A percentile compares a stretch with the other conserved stretches of the same genome.
Conservation (phyloP, 2,888 invertebrate species). For the Xestia sexstrigata region DNA sequence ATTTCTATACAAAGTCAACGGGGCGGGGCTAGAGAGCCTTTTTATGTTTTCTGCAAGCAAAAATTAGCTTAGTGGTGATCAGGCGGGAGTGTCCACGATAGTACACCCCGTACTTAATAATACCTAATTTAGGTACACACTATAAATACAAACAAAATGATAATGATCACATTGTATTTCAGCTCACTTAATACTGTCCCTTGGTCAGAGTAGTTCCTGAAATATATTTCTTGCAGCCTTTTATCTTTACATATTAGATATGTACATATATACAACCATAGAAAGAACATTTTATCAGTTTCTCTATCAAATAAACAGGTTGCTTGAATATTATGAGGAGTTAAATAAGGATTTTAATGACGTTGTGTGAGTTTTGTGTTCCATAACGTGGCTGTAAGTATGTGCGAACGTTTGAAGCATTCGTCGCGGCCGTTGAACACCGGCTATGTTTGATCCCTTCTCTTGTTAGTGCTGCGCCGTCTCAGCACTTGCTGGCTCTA, state of each 20-base stretch:
- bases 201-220: background rate
- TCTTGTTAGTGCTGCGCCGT: constrained; percentile 32
- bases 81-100: no score
- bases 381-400: constrained; percentile 36
- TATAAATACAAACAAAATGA: background rate
- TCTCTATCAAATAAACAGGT: constrained; percentile 1
- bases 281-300: background rate
- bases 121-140: background rate
- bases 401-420: constrained; percentile 46
- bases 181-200: background rate
- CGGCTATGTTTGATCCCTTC: constrained; percentile 46
- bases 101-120: no score
- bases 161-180: background rate
- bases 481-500: constrained; percentile 23
- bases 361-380: constrained; percentile 24
- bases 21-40: no score
- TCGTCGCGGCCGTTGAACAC: constrained; percentile 47
- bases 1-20: no score
- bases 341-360: constrained; percentile 20
- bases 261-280: no score
- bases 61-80: no score
- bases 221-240: background rate
- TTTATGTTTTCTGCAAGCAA: no score
- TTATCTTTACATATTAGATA: background rate
- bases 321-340: constrained; percentile 16